A percentile compares a stretch with the other conserved stretches of the same genome.
phyloP scores from a whole-genome alignment of 1,140 invertebrate genomes.

The Cydia strobilella region DNA sequence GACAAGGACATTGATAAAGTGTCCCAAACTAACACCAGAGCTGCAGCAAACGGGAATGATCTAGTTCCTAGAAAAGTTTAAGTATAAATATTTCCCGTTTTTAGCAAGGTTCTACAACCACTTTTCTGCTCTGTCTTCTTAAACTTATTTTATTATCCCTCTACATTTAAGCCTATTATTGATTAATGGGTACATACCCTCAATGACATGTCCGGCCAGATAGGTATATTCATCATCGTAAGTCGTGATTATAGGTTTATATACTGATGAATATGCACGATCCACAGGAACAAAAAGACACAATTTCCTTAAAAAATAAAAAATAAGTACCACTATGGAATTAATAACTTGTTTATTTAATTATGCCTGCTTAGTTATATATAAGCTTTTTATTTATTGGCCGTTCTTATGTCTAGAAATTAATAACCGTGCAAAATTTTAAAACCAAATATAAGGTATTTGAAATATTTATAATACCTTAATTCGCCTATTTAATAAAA shows the following conservation, averaged over 20 bases:
- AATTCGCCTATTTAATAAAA: background rate
- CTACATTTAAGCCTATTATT: no score
- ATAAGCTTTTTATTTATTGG: no score
- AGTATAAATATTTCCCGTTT: background rate
- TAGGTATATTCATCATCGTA: conserved; percentile 50
- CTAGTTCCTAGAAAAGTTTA: conserved; percentile 44
- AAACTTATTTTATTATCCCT: no score
- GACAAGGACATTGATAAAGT: conserved; percentile 50
- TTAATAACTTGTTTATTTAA: no score
- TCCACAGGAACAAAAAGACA: conserved; percentile 15
- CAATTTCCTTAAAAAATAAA: background rate
- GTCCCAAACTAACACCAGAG: conserved; percentile 55
- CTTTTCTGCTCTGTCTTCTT: no score
- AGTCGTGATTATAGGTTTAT: conserved; percentile 37
- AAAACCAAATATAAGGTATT: background rate
- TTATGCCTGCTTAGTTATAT: no score
- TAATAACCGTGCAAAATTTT: no score
- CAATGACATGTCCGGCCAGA: conserved; percentile 50
- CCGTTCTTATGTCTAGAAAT: no score
- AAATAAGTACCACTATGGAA: background rate
- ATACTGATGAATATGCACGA: background rate
- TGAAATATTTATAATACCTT: no score
- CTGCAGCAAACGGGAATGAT: conserved; percentile 50
- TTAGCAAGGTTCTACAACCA: no score
- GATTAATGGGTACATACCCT: conserved; percentile 43